Evolutionary conservation across 2,888 invertebrate species (phyloP), one percentile per base, ranked within the genome.

Genomic region (Caenorhabditis drosophilae): DNA sequence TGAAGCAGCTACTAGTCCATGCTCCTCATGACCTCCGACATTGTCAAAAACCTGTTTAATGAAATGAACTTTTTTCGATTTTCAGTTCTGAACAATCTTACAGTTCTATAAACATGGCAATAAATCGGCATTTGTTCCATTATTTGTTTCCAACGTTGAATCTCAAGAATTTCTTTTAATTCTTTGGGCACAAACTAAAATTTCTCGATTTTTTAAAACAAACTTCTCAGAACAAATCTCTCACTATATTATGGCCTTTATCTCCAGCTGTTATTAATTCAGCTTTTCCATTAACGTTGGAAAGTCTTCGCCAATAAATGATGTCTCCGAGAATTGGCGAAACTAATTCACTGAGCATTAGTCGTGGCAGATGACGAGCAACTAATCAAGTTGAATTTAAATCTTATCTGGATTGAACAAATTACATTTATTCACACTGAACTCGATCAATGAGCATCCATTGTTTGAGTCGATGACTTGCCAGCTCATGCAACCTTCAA

Each of bases 331-430:
- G 60, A 11, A 75, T 67, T 0, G 76, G 76, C 3, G 61, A 46
- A 11, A 44, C 49, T 38, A 76, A 40, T 38, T 64, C 62, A 4
- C 70, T 66, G 27, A 76, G 66, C 47, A 73, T 67, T 1, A 76
- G 54, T 3, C 76, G 72, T 4, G 76, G 76, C 4, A 76, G 54
- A 45, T 76, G 76, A 6, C 73, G 67, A 15, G 67, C 69, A n/a
- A n/a, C n/a, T n/a, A n/a, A n/a, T n/a, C n/a, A n/a, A n/a, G n/a
- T n/a, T n/a, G n/a, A n/a, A n/a, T n/a, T n/a, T n/a, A n/a, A n/a
- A n/a, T n/a, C n/a, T n/a, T n/a, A n/a, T n/a, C n/a, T n/a, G n/a
- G n/a, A 31, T 31, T 6, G n/a, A 36, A 36, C 4, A 55, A 40
- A 61, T 45, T 22, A 70, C 73, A 74, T 52, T 74, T 74, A 35